A percentile compares a stretch with the other conserved stretches of the same genome.
Evolutionary conservation across 2,888 invertebrate genomes (phyloP).

Genomic region (Amphiduros pacificus): DNA sequence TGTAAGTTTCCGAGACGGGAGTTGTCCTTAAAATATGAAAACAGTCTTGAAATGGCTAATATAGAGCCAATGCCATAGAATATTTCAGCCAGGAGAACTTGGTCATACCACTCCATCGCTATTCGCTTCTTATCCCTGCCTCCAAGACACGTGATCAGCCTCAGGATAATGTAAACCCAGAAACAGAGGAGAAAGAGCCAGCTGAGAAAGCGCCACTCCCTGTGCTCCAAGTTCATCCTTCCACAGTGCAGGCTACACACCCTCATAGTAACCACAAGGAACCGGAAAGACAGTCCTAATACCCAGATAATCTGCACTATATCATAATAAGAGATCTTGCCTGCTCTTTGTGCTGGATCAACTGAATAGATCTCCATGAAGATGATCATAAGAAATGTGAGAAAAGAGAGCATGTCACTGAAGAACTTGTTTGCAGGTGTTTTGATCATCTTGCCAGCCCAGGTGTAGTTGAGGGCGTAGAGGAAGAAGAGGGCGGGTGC

Average conservation of each 20-base stretch:
- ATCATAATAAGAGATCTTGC: background rate
- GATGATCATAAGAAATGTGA: background rate
- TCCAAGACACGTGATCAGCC: background rate
- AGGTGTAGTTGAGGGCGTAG: slow-evolving; percentile 1
- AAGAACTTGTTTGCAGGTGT: slow-evolving; percentile 13
- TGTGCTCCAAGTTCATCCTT: too few species aligned
- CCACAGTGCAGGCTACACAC: too few species aligned
- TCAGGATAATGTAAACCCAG: slow-evolving; percentile 6
- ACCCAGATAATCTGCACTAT: background rate
- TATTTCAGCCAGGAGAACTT: background rate
- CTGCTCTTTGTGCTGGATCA: background rate
- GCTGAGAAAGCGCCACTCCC: background rate
- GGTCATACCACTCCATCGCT: slow-evolving; percentile 2
- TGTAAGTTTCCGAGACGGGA: too few species aligned
- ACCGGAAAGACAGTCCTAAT: background rate
- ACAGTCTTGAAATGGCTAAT: slow-evolving; percentile 5
- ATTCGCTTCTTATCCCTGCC: background rate
- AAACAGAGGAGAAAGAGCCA: slow-evolving; percentile 1
- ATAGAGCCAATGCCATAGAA: slow-evolving; percentile 4
- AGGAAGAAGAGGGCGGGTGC: slow-evolving; percentile 4
- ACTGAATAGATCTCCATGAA: background rate
- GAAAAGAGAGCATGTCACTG: slow-evolving; percentile 7
- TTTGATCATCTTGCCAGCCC: background rate
- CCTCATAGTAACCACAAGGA: background rate
- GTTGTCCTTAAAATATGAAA: slow-evolving; percentile 6